Evolutionary conservation across 2,888 invertebrate genomes (phyloP).

Genomic region (Gandaritis pyraliata): DNA sequence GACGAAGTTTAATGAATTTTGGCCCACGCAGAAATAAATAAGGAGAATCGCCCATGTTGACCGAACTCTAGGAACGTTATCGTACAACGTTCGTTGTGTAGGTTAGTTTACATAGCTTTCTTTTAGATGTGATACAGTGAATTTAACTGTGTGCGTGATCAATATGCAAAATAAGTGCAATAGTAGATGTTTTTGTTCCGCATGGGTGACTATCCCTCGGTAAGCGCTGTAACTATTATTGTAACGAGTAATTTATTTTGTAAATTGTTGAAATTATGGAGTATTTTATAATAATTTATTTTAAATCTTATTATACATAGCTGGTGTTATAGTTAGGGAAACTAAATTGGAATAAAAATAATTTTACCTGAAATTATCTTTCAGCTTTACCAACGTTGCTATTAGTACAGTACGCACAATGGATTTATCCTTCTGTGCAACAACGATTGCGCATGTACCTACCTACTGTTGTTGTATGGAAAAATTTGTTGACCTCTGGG

Average conservation of each 20-base stretch:
- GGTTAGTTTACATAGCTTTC: conserved; percentile 24
- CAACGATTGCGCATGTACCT: no score
- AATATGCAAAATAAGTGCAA: conserved; percentile 17
- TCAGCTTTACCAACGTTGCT: not conserved
- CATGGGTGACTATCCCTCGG: conserved; percentile 18
- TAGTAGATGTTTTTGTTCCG: conserved; percentile 9
- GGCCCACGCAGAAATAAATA: conserved; percentile 74
- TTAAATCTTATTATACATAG: conserved; percentile 33
- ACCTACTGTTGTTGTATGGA: no score
- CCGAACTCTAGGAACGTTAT: not conserved
- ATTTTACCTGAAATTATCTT: conserved; percentile 21
- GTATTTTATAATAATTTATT: conserved; percentile 37
- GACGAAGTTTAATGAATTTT: conserved; percentile 77
- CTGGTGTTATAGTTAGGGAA: conserved; percentile 44
- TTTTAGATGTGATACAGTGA: conserved; percentile 26
- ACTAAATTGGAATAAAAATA: conserved; percentile 54
- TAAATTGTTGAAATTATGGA: conserved; percentile 38
- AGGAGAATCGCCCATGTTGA: conserved; percentile 24
- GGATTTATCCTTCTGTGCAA: no score
- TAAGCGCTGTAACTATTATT: conserved; percentile 28
- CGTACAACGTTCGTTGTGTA: conserved; percentile 10
- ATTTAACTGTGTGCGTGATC: conserved; percentile 10
- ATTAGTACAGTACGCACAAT: no score
- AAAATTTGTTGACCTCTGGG: no score
- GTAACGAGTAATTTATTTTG: conserved; percentile 33